phyloP scores from a whole-genome alignment of 2,113 vertebrate species.

The Stigmatopora argus region DNA sequence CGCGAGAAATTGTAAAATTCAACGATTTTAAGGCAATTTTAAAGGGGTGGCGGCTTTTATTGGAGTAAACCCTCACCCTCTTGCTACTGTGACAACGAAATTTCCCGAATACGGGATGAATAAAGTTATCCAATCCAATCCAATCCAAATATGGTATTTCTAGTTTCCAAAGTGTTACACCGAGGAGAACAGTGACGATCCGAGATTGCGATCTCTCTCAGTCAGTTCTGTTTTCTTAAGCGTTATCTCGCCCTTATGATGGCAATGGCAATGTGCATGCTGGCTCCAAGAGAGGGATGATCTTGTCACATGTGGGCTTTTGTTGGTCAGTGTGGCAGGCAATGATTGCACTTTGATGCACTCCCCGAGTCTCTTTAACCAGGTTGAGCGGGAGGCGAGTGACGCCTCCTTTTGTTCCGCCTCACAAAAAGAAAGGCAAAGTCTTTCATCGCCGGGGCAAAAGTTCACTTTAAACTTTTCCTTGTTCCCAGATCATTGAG shows the following conservation, averaged over 20 bases:
- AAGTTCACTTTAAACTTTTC: constrained; percentile 49
- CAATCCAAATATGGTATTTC: no score
- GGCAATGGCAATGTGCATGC: constrained; percentile 58
- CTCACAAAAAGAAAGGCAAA: constrained; percentile 69
- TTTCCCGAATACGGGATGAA: no score
- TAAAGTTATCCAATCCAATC: no score
- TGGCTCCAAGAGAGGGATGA: constrained; percentile 76
- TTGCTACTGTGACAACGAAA: no score
- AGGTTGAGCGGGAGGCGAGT: constrained; percentile 57
- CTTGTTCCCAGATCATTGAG: background rate
- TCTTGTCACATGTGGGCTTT: constrained; percentile 81
- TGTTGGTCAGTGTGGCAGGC: constrained; percentile 74
- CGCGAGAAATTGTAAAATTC: no score
- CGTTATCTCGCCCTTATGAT: constrained; percentile 65
- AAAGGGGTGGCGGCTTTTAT: no score
- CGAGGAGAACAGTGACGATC: background rate
- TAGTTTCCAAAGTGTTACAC: background rate
- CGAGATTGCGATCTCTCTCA: background rate
- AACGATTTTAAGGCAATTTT: no score
- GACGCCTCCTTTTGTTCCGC: constrained; percentile 75
- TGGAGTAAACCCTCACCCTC: no score
- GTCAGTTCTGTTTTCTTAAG: constrained; percentile 54
- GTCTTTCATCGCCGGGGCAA: constrained; percentile 74
- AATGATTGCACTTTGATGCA: constrained; percentile 76
- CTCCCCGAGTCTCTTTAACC: constrained; percentile 48